Evolutionary conservation across 2,888 invertebrate genomes (phyloP).

Genomic region (Lycia hirtaria): DNA sequence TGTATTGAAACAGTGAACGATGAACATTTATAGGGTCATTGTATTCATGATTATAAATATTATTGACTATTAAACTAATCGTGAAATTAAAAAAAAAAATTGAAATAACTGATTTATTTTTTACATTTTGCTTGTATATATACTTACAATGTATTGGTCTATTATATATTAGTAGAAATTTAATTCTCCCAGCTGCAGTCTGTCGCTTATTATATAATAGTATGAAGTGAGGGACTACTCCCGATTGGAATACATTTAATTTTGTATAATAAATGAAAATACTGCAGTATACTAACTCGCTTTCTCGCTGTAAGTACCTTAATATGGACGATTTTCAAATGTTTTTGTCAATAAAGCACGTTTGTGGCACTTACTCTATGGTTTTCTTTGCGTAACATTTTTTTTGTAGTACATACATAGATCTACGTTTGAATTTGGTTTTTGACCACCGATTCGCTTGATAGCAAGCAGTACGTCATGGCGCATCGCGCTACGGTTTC

Average conservation of each 20-base stretch:
- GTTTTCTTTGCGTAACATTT: slow-evolving; percentile 59
- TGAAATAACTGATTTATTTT: too few species aligned
- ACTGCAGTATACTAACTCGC: slow-evolving; percentile 38
- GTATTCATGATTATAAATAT: too few species aligned
- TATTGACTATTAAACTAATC: too few species aligned
- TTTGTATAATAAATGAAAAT: slow-evolving; percentile 10
- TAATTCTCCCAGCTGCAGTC: neutral
- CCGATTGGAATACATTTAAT: neutral
- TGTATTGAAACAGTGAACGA: too few species aligned
- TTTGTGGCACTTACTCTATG: slow-evolving; percentile 71
- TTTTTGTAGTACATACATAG: too few species aligned
- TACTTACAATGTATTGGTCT: neutral
- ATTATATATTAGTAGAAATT: neutral
- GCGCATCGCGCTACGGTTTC: too few species aligned
- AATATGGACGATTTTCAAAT: slow-evolving; percentile 64
- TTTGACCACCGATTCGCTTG: too few species aligned
- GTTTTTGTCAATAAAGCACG: slow-evolving; percentile 82
- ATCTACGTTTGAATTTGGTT: too few species aligned
- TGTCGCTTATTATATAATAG: slow-evolving; percentile 12
- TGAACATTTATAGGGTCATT: too few species aligned
- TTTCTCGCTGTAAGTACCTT: slow-evolving; percentile 72
- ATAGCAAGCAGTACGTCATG: too few species aligned
- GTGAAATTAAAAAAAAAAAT: too few species aligned
- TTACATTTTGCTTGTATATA: neutral
- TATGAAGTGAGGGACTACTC: neutral